These are phyloP conservation scores for Microtus oregoni DNA, from an alignment of 2,113 vertebrate species.

Conservation along the genomic window DNA sequence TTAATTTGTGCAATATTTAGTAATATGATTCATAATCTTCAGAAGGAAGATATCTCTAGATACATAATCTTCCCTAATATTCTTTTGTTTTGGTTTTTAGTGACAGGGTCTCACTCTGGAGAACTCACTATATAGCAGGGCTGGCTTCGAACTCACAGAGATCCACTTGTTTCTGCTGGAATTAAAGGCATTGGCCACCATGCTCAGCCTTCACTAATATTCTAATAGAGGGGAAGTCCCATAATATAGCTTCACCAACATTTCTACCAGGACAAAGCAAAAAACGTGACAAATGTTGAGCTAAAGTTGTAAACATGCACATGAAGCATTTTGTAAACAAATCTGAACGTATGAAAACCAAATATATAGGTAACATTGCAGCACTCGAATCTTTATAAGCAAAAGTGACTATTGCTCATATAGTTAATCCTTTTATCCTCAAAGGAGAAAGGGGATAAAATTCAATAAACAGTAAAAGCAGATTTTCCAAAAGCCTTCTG, in stretches of 20 bases:
- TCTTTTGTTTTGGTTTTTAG: neutral
- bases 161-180: neutral
- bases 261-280: conserved; percentile 39
- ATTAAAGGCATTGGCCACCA: neutral
- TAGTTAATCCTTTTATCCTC: conserved; percentile 49
- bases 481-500: conserved; percentile 39
- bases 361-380: conserved; percentile 21
- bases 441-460: conserved; percentile 57
- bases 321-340: conserved; percentile 56
- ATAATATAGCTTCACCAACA: conserved; percentile 54
- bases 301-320: conserved; percentile 36
- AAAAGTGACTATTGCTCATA: conserved; percentile 36
- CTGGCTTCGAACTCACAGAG: neutral
- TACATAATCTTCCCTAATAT: conserved; percentile 30
- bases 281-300: conserved; percentile 35
- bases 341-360: conserved; percentile 50
- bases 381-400: conserved; percentile 42
- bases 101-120: neutral
- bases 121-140: neutral
- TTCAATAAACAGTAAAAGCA: conserved; percentile 7
- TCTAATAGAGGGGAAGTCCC: conserved; percentile 41
- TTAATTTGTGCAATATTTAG: conserved; percentile 35
- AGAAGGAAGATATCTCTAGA: conserved; percentile 20
- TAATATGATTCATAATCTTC: conserved; percentile 15
- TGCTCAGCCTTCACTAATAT: conserved; percentile 5